Conservation (phyloP, 2,797 vertebrate species). For the Danio albolineatus region DNA sequence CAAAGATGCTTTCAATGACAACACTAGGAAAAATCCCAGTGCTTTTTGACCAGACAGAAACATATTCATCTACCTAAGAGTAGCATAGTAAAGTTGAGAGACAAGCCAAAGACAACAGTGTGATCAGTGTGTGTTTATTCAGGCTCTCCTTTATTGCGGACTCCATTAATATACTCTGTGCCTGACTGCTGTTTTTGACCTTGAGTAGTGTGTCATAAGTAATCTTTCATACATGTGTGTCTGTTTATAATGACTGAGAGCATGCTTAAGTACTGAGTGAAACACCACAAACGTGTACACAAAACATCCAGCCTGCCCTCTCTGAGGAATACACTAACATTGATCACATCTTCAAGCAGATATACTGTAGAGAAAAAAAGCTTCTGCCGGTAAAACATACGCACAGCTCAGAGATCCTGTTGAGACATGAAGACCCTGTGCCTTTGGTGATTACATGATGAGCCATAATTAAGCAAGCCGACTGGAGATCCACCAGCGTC, state of each 20-base stretch:
- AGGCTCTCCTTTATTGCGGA: constrained; percentile 21
- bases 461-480: constrained; percentile 68
- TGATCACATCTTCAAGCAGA: constrained; percentile 53
- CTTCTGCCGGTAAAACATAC: neutral
- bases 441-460: constrained; percentile 66
- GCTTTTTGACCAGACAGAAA: constrained; percentile 16
- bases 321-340: constrained; percentile 53
- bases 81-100: constrained; percentile 14
- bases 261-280: constrained; percentile 9
- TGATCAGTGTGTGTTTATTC: constrained; percentile 25
- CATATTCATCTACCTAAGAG: constrained; percentile 30
- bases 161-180: constrained; percentile 20
- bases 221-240: neutral
- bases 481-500: constrained; percentile 67
- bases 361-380: constrained; percentile 24
- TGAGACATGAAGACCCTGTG: constrained; percentile 61
- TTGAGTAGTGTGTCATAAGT: constrained; percentile 17
- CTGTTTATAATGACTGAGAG: constrained; percentile 15
- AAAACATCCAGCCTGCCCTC: neutral
- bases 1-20: neutral
- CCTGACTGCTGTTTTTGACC: constrained; percentile 29
- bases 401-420: constrained; percentile 49
- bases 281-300: constrained; percentile 9
- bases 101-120: constrained; percentile 31
- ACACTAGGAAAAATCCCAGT: constrained; percentile 5